Evolutionary conservation across 2,888 invertebrate genomes (phyloP), one percentile per base, ranked within the genome.

Genomic region (Cynaeus angustus): DNA sequence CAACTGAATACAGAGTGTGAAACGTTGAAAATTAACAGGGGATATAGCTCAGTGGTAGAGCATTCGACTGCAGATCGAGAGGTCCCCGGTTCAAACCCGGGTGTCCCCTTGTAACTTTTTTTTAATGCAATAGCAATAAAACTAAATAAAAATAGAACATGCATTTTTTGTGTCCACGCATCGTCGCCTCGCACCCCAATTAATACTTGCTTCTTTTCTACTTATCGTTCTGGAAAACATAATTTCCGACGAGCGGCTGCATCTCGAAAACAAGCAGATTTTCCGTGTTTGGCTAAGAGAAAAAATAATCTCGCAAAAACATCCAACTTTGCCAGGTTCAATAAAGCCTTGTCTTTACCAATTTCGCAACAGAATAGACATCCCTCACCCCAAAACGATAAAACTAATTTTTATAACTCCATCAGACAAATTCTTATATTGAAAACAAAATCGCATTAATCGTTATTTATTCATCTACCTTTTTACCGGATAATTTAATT

Each of bases 11-110:
- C n/a, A n/a, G n/a, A n/a, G 21, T 21, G 21, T 21, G 21, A 4
- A 21, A 21, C 21, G 6, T n/a, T n/a, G 33, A 1, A 33, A 6
- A 4, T 1, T n/a, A 50, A 28, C 48, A 41, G 89, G 89, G 89
- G 89, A 88, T 89, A 89, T 89, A 90, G 89, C 89, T 89, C 89
- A 89, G 89, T 89, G 89, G 89, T 89, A 89, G 89, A 89, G 89
- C 89, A 89, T 89, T 89, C 90, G 90, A 90, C 90, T 90, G 90
- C 90, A 90, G 90, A 90, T 90, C 90, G 90, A 90, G 89, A 90
- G 90, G 90, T 90, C 90, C 89, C 89, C 88, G 90, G 90, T 90
- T 90, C 90, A 90, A 90, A 89, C 89, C 90, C 90, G 90, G 89
- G 89, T 90, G 90, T 88, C 89, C 90, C 90, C 89, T 89, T 71